phyloP scores from a whole-genome alignment of 1,140 invertebrate species.

The Archegozetes longisetosus region DNA sequence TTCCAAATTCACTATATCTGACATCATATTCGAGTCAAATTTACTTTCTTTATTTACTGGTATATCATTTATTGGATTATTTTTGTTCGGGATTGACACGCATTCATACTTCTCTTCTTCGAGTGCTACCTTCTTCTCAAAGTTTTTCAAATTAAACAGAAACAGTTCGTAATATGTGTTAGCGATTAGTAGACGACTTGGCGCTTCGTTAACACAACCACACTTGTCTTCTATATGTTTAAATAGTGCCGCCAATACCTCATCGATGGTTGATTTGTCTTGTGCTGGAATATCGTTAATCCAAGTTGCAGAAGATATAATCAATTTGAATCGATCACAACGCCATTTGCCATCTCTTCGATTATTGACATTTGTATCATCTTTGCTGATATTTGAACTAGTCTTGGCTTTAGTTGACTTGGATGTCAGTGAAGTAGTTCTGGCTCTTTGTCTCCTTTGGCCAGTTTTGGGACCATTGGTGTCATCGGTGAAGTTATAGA shows the following conservation, averaged over 20 bases:
- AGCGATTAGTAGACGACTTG: background rate
- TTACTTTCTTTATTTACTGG: background rate
- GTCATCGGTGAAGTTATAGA: background rate
- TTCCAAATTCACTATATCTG: background rate
- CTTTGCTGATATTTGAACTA: background rate
- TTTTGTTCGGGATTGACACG: background rate
- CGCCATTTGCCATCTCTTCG: background rate
- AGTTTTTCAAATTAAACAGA: background rate
- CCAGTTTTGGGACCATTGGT: background rate
- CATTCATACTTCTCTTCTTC: background rate
- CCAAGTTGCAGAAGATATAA: background rate
- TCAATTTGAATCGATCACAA: background rate
- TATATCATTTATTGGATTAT: background rate
- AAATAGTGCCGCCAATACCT: background rate
- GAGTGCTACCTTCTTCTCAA: background rate
- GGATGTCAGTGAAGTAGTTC: background rate
- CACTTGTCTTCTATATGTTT: background rate
- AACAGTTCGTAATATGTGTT: slow-evolving; percentile 4
- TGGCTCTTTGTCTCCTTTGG: background rate
- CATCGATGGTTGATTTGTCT: background rate
- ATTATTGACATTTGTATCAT: background rate
- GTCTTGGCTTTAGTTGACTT: background rate
- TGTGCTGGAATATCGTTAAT: background rate
- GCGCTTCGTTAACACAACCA: background rate
- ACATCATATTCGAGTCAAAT: background rate